A percentile compares a stretch with the other conserved stretches of the same genome.
Conservation (phyloP, 1,140 invertebrate genomes). For the Halesus radiatus region DNA sequence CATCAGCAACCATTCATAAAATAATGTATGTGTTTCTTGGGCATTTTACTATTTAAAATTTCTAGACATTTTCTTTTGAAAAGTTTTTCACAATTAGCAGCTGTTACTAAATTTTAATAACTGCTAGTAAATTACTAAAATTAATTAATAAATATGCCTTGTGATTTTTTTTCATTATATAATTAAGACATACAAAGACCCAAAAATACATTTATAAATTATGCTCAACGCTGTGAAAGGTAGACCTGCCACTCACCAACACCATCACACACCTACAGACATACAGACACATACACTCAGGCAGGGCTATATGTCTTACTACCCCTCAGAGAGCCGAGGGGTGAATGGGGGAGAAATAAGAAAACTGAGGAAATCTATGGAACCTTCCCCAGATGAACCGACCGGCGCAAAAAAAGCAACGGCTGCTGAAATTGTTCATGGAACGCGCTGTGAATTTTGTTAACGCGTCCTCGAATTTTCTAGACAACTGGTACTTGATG, state of each 20-base stretch:
- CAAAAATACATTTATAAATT: not conserved
- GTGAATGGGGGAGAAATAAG: not conserved
- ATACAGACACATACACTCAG: not conserved
- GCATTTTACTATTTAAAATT: too few species aligned
- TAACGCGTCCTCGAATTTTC: conserved; percentile 22
- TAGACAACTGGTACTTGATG: conserved; percentile 30
- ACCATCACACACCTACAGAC: not conserved
- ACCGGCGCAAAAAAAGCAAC: conserved; percentile 9
- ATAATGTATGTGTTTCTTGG: too few species aligned
- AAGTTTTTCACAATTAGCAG: too few species aligned
- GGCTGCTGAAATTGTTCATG: not conserved
- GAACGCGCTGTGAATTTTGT: conserved; percentile 30
- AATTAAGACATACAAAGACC: too few species aligned
- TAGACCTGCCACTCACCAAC: not conserved
- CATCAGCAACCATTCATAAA: too few species aligned
- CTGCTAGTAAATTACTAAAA: too few species aligned
- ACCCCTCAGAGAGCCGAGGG: not conserved
- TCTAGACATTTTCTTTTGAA: too few species aligned
- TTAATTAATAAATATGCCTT: too few species aligned
- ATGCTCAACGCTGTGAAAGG: conserved; percentile 9
- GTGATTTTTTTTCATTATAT: too few species aligned
- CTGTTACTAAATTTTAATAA: too few species aligned
- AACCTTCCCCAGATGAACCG: conserved; percentile 16
- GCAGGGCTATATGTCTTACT: conserved; percentile 2
- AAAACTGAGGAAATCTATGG: conserved; percentile 23